These are phyloP conservation scores for Zaprionus nigranus DNA, from an alignment of 1,140 invertebrate species.

Conservation along the genomic window DNA sequence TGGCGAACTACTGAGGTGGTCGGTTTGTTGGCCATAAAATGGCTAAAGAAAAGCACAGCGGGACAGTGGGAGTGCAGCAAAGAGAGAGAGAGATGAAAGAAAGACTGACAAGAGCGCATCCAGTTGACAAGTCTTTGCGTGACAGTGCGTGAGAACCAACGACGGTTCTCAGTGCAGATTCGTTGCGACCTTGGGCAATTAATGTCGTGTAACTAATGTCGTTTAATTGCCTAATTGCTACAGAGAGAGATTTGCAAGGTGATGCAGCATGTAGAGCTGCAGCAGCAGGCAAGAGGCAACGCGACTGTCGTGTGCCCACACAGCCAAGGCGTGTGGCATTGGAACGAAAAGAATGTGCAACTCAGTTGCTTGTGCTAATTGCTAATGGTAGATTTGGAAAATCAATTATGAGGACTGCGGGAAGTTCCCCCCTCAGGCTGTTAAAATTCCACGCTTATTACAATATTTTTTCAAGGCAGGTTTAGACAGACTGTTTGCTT, in stretches of 20 bases:
- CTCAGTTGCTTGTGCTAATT: constrained; percentile 30
- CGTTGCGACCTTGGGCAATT: constrained; percentile 38
- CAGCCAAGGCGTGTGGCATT: constrained; percentile 59
- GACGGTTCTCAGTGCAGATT: background rate
- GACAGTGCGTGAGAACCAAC: constrained; percentile 58
- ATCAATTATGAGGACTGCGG: background rate
- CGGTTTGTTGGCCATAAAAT: constrained; percentile 71
- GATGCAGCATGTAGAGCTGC: background rate
- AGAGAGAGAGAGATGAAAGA: constrained; percentile 7
- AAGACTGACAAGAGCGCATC: background rate
- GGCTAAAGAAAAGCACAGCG: constrained; percentile 18
- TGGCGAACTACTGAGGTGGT: constrained; percentile 73
- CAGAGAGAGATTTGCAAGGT: constrained; percentile 47
- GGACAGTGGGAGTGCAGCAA: constrained; percentile 13
- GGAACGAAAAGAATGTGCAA: constrained; percentile 16
- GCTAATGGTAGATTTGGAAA: constrained; percentile 1
- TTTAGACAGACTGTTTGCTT: background rate
- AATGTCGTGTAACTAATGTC: constrained; percentile 72
- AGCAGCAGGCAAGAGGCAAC: constrained; percentile 7
- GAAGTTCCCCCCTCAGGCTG: background rate
- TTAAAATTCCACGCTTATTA: background rate
- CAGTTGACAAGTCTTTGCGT: constrained; percentile 29
- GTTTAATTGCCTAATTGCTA: constrained; percentile 73
- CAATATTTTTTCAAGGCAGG: background rate
- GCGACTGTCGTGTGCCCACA: constrained; percentile 41